Evolutionary conservation across 2,888 invertebrate genomes (phyloP), one percentile per base, ranked within the genome.

Genomic region (Dryobotodes eremita): DNA sequence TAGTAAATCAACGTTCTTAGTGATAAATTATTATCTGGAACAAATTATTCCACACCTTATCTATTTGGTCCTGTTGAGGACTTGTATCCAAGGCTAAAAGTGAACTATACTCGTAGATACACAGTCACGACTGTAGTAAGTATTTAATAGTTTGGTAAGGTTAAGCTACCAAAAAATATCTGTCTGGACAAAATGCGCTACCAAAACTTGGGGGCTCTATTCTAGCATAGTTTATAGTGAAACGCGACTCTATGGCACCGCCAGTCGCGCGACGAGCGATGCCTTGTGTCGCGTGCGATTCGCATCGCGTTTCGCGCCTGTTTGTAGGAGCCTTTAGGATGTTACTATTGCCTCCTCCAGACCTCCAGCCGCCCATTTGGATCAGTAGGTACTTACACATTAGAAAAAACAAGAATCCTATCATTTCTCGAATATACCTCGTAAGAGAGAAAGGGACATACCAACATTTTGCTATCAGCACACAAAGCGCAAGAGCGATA

Each of bases 21-120:
- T 79, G 59, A 69, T 76, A 62, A 71, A n/a, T 20, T 71, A 50
- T 71, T 85, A 69, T 79, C 74, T 76, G 76, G 75, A 70, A 73
- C 78, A 77, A 84, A 84, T 83, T 78, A 86, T 86, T 77, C 55
- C 64, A 71, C 68, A 65, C 68, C 36, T 76, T 82, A 85, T 85
- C 82, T 36, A 59, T 59, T 71, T 50, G n/a, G 72, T 76, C 64
- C 73, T 72, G 42, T 70, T 78, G 31, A 62, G 69, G 62, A 59
- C 71, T 71, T 71, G 53, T 74, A 68, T 71, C 55, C 42, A 50
- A 71, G 73, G 78, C 53, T 61, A n/a, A 70, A 55, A 77, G 11
- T 69, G 17, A 59, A 53, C 3, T 76, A 23, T 64, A n/a, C n/a
- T n/a, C n/a, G n/a, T n/a, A 59, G 10, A 48, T 71, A 53, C 64